Conservation (phyloP, 2,888 invertebrate species). For the Epirrhoe tristata region DNA sequence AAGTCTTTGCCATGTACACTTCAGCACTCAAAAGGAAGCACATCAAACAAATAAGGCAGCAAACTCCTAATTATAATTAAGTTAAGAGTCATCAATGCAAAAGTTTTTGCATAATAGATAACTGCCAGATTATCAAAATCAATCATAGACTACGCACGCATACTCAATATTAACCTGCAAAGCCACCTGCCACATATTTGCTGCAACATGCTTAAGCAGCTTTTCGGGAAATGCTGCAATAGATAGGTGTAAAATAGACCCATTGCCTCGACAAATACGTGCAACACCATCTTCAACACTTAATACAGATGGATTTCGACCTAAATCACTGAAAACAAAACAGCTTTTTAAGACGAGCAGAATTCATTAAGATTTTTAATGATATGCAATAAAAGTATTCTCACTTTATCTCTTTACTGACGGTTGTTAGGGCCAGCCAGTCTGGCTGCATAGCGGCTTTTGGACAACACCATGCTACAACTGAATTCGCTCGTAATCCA, state of each 20-base stretch:
- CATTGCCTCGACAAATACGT: constrained; percentile 94
- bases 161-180: constrained; percentile 83
- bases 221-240: constrained; percentile 89
- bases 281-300: constrained; percentile 94
- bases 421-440: constrained; percentile 75
- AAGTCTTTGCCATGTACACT: too few relatives aligned
- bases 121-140: too few relatives aligned
- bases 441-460: constrained; percentile 72
- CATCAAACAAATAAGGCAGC: too few relatives aligned
- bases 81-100: too few relatives aligned
- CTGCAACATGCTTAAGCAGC: constrained; percentile 86
- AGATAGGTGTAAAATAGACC: constrained; percentile 91
- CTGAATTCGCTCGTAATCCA: constrained; percentile 74
- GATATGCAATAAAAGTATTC: constrained; percentile 28
- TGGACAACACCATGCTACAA: constrained; percentile 80
- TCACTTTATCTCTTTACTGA: constrained; percentile 76
- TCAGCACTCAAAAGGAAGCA: too few relatives aligned
- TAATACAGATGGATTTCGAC: constrained; percentile 92
- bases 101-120: too few relatives aligned
- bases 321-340: constrained; percentile 89
- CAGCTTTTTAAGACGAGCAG: not conserved
- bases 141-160: not conserved
- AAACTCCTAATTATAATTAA: too few relatives aligned
- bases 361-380: not conserved
- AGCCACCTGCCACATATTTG: constrained; percentile 94